A percentile compares a stretch with the other conserved stretches of the same genome.
Evolutionary conservation across 1,140 invertebrate genomes (phyloP).

Genomic region (Cydia strobilella): DNA sequence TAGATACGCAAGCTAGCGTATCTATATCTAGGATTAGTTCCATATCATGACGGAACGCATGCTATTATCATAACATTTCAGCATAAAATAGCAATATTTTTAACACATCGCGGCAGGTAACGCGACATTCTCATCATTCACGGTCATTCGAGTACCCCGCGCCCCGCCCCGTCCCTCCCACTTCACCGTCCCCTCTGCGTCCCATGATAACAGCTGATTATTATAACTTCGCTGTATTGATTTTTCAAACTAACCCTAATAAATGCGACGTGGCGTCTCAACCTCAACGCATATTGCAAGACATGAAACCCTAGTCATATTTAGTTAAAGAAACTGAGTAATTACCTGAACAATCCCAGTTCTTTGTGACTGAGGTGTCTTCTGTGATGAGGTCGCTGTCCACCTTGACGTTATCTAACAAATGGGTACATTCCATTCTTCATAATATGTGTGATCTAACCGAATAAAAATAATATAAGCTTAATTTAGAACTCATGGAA

Average conservation of each 20-base stretch:
- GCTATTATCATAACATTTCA: constrained; percentile 31
- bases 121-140: constrained; percentile 54
- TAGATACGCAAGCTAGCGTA: background rate
- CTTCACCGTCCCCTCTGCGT: constrained; percentile 35
- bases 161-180: constrained; percentile 60
- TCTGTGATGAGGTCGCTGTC: constrained; percentile 76
- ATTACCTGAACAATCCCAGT: constrained; percentile 79
- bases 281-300: background rate
- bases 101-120: constrained; percentile 46
- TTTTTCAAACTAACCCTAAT: constrained; percentile 72
- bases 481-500: constrained; percentile 61
- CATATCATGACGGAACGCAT: background rate
- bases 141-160: constrained; percentile 68
- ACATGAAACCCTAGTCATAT: background rate
- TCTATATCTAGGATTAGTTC: background rate
- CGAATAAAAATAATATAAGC: constrained; percentile 48
- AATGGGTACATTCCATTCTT: constrained; percentile 83
- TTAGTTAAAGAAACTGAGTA: constrained; percentile 30
- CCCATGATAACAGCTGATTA: constrained; percentile 76
- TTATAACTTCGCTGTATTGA: constrained; percentile 77
- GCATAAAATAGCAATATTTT: constrained; percentile 39
- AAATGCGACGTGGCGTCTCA: constrained; percentile 37
- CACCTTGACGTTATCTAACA: constrained; percentile 81
- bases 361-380: constrained; percentile 74
- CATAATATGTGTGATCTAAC: constrained; percentile 64